phyloP scores from a whole-genome alignment of 2,797 vertebrate genomes.

The Aulostomus chinensis region DNA sequence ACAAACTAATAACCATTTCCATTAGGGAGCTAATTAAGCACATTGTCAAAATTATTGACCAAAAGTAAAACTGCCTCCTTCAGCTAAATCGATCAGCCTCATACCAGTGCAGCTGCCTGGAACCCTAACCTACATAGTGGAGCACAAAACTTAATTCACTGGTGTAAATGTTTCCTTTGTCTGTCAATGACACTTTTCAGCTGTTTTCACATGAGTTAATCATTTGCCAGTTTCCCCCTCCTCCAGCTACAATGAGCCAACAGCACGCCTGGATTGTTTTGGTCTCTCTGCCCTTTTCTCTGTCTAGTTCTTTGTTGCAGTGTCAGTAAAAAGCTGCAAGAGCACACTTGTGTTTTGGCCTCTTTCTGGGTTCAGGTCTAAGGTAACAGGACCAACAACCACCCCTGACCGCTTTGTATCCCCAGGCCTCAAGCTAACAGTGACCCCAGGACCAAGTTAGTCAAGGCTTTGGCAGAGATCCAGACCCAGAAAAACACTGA shows the following conservation, averaged over 20 bases:
- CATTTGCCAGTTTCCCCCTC: no score
- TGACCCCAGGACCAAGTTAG: slow-evolving; percentile 18
- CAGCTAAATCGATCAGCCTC: no score
- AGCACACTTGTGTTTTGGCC: slow-evolving; percentile 27
- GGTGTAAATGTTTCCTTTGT: no score
- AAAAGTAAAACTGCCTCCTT: no score
- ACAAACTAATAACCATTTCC: slow-evolving; percentile 40
- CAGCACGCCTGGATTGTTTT: no score
- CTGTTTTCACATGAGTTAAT: no score
- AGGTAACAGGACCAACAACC: slow-evolving; percentile 20
- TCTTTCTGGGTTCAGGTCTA: no score
- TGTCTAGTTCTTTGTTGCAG: slow-evolving; percentile 14
- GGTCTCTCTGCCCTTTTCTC: neutral
- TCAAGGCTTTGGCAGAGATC: slow-evolving; percentile 11
- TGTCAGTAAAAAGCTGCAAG: slow-evolving; percentile 27
- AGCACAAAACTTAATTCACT: no score
- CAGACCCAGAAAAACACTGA: no score
- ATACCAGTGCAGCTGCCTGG: slow-evolving; percentile 3
- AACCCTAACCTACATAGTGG: slow-evolving; percentile 9
- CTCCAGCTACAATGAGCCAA: no score
- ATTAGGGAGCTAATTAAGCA: slow-evolving; percentile 42
- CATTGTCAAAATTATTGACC: slow-evolving; percentile 46
- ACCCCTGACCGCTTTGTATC: slow-evolving; percentile 33
- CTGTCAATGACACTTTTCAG: no score
- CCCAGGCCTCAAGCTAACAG: slow-evolving; percentile 9